phyloP scores from a whole-genome alignment of 2,113 vertebrate genomes.

The Tychaedon coryphoeus region DNA sequence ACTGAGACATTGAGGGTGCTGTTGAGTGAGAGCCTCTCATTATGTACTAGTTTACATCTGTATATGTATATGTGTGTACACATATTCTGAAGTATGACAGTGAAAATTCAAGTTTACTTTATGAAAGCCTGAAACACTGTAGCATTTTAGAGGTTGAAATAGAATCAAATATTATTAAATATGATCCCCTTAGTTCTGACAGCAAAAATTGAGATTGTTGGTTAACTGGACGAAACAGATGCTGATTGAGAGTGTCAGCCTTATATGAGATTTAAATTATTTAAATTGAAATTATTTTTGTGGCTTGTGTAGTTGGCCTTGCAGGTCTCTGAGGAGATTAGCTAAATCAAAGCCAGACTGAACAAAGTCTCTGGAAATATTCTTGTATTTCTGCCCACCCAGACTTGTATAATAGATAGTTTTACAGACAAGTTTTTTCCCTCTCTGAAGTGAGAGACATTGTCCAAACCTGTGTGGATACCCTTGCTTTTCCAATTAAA shows the following conservation, averaged over 20 bases:
- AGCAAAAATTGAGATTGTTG: neutral
- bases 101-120: neutral
- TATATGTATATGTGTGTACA: too few species aligned
- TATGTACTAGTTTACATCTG: neutral
- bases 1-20: neutral
- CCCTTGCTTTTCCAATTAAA: neutral
- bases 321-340: neutral
- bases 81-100: neutral
- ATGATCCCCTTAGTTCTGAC: neutral
- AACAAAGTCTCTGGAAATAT: neutral
- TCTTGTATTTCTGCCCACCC: neutral
- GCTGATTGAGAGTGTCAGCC: neutral
- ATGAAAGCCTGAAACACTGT: neutral
- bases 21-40: neutral
- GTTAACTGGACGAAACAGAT: neutral
- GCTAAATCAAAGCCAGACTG: neutral
- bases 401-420: neutral
- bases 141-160: neutral
- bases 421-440: neutral
- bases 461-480: neutral
- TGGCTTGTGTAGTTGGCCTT: neutral
- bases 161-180: neutral
- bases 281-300: neutral
- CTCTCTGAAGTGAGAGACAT: neutral
- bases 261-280: neutral